Percentiles rank a stretch among this genome's conserved stretches.
phyloP scores from a whole-genome alignment of 2,113 vertebrate species.

The Coreoperca whiteheadi region DNA sequence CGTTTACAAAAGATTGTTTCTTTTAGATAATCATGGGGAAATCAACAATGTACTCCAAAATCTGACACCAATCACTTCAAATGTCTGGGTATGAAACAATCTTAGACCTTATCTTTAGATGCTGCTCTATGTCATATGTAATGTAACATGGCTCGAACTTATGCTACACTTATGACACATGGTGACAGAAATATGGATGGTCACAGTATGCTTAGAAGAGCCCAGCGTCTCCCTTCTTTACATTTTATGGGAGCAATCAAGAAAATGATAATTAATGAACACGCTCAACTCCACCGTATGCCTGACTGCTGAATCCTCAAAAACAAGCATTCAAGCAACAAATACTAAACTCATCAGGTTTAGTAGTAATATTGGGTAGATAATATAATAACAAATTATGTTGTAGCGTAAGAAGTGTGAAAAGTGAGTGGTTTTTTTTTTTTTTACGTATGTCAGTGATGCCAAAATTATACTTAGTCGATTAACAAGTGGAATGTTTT shows the following conservation, averaged over 20 bases:
- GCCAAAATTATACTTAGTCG: conserved; percentile 7
- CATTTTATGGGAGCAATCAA: conserved; percentile 3
- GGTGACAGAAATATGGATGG: background rate
- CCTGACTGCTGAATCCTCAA: background rate
- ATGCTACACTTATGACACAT: background rate
- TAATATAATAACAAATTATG: background rate
- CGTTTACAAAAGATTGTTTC: background rate
- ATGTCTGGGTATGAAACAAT: background rate
- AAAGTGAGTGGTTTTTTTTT: background rate
- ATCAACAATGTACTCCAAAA: background rate
- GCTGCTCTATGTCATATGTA: background rate
- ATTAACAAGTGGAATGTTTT: conserved; percentile 36
- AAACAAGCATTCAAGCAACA: background rate
- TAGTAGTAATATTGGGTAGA: background rate
- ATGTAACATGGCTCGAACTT: background rate
- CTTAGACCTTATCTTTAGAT: background rate
- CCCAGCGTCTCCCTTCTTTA: background rate
- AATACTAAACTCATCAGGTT: background rate
- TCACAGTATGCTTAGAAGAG: background rate
- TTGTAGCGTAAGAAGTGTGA: background rate
- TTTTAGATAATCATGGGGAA: background rate
- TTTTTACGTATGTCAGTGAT: conserved; percentile 11
- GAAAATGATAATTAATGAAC: background rate
- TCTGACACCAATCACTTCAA: background rate
- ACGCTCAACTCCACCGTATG: background rate